phyloP scores from a whole-genome alignment of 1,140 invertebrate species.

The Drosophila watanabei region DNA sequence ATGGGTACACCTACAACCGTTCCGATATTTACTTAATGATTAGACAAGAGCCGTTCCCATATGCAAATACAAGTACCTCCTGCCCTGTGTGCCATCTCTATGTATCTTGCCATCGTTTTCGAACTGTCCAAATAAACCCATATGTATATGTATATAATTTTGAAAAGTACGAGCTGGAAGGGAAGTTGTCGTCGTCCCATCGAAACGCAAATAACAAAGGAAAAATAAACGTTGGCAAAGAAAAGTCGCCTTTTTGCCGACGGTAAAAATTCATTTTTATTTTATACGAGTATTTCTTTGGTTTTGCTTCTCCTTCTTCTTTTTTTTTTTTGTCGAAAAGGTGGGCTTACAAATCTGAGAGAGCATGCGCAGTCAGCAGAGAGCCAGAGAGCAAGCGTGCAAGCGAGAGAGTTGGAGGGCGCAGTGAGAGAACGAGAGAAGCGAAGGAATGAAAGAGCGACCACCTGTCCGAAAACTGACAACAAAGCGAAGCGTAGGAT shows the following conservation, averaged over 20 bases:
- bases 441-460: slow-evolving; percentile 41
- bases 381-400: background rate
- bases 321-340: slow-evolving; percentile 18
- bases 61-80: slow-evolving; percentile 63
- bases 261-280: slow-evolving; percentile 27
- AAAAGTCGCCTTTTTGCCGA: slow-evolving; percentile 36
- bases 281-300: slow-evolving; percentile 3
- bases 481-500: slow-evolving; percentile 51
- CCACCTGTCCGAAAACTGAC: slow-evolving; percentile 66
- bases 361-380: slow-evolving; percentile 42
- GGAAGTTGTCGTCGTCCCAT: slow-evolving; percentile 28
- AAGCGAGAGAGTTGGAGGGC: background rate
- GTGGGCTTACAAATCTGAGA: slow-evolving; percentile 44
- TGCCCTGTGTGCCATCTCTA: slow-evolving; percentile 13
- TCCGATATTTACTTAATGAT: slow-evolving; percentile 66
- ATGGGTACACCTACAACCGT: slow-evolving; percentile 47
- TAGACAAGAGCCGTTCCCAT: slow-evolving; percentile 65
- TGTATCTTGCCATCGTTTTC: slow-evolving; percentile 15
- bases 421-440: slow-evolving; percentile 4
- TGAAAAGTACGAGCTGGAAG: slow-evolving; percentile 1
- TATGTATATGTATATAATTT: background rate
- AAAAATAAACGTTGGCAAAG: slow-evolving; percentile 17
- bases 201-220: slow-evolving; percentile 33
- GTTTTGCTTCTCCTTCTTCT: background rate
- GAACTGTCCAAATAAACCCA: slow-evolving; percentile 48